A percentile compares a stretch with the other conserved stretches of the same genome.
Evolutionary conservation across 2,113 vertebrate species (phyloP).

Genomic region (Onychostruthus taczanowskii): DNA sequence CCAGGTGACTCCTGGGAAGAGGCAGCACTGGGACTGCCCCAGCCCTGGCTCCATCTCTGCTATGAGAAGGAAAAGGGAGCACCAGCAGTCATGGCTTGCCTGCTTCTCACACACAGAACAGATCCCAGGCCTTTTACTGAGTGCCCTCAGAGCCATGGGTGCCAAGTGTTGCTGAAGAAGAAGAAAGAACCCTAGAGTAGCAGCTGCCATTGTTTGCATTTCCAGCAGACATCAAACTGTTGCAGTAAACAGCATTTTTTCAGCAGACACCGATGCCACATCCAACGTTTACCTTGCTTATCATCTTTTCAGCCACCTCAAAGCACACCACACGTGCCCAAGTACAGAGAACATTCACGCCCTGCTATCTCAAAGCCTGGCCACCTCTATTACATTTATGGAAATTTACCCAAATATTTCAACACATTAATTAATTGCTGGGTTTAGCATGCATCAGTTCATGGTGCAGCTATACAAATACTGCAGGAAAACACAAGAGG

Average conservation of each 20-base stretch:
- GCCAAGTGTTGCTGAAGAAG: background rate
- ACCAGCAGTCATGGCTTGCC: fast-evolving
- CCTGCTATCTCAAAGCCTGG: background rate
- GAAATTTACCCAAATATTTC: background rate
- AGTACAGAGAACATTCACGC: background rate
- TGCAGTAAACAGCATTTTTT: background rate
- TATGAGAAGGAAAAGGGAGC: background rate
- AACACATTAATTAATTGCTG: background rate
- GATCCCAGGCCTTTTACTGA: background rate
- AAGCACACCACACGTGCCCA: background rate
- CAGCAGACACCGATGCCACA: background rate
- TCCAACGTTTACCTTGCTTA: background rate
- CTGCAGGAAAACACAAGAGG: background rate
- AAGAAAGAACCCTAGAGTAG: background rate
- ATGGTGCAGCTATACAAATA: background rate
- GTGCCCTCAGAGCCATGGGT: background rate
- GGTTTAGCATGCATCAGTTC: background rate
- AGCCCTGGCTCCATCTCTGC: background rate
- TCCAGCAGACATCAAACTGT: background rate
- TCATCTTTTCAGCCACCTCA: background rate
- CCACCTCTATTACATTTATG: background rate
- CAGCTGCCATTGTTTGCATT: background rate
- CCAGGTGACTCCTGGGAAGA: background rate
- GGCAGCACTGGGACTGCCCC: background rate
- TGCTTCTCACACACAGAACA: background rate